Percentiles rank a stretch among this genome's conserved stretches.
phyloP scores from a whole-genome alignment of 2,797 vertebrate genomes.

The Cheirogaleus major region DNA sequence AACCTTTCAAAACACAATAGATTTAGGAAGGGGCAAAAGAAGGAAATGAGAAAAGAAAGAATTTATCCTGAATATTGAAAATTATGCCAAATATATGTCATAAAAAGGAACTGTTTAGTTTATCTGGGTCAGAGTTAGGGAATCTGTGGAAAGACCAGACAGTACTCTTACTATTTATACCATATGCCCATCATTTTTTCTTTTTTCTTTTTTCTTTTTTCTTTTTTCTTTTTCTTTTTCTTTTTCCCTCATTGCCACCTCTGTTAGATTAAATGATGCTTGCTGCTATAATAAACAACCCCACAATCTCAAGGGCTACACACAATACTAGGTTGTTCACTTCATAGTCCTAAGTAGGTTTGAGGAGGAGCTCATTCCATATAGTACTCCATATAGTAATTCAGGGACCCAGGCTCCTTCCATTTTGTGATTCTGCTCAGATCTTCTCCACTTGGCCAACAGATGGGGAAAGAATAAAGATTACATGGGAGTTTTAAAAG shows the following conservation, averaged over 20 bases:
- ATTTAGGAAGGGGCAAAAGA: neutral
- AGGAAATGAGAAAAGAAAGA: neutral
- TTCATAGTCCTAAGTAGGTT: neutral
- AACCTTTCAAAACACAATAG: neutral
- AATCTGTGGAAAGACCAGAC: neutral
- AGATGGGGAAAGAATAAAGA: neutral
- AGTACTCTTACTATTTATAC: neutral
- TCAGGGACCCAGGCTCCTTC: neutral
- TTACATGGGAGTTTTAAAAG: neutral
- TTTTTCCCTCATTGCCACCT: neutral
- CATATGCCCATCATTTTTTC: neutral
- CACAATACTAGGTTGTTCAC: neutral
- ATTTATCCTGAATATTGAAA: neutral
- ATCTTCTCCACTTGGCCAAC: neutral
- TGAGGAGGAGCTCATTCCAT: neutral
- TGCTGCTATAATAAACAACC: neutral
- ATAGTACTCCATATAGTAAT: neutral
- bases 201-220: neutral
- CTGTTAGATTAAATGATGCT: neutral
- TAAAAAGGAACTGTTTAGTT: neutral
- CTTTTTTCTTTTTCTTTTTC: neutral
- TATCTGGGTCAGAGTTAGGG: neutral
- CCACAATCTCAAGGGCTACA: neutral
- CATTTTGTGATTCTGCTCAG: neutral
- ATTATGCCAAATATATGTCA: neutral